Conservation (phyloP, 2,888 invertebrate species). For the Dorcus parallelipipedus region DNA sequence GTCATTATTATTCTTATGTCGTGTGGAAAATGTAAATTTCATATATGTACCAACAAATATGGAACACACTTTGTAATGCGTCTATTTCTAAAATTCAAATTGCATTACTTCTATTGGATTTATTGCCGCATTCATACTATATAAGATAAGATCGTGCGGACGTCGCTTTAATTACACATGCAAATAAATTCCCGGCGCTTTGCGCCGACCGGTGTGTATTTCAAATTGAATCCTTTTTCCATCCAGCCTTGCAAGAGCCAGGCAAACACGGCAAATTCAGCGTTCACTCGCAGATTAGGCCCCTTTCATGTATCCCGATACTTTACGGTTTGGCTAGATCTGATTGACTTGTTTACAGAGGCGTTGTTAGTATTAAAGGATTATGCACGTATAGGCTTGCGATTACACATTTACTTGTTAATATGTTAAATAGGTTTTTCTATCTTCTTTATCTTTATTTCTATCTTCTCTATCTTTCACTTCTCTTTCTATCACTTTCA, state of each 20-base stretch:
- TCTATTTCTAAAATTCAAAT: neutral
- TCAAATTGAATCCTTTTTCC: neutral
- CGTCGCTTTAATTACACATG: conserved; percentile 19
- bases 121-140: conserved; percentile 2
- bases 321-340: neutral
- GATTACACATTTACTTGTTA: neutral
- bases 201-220: conserved; percentile 6
- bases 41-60: neutral
- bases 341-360: neutral
- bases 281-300: neutral
- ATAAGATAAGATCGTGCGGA: conserved; percentile 15
- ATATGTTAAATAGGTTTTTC: too few relatives aligned
- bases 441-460: too few relatives aligned
- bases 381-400: neutral
- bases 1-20: too few relatives aligned
- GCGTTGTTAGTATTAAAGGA: neutral
- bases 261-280: neutral
- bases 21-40: neutral
- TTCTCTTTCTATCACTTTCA: too few relatives aligned
- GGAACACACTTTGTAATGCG: neutral
- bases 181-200: conserved; percentile 18
- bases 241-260: too few relatives aligned
- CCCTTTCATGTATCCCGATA: neutral
- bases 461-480: too few relatives aligned
- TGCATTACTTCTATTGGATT: neutral